Conservation (phyloP, 2,888 invertebrate genomes). For the Agonopterix subpropinquella region DNA sequence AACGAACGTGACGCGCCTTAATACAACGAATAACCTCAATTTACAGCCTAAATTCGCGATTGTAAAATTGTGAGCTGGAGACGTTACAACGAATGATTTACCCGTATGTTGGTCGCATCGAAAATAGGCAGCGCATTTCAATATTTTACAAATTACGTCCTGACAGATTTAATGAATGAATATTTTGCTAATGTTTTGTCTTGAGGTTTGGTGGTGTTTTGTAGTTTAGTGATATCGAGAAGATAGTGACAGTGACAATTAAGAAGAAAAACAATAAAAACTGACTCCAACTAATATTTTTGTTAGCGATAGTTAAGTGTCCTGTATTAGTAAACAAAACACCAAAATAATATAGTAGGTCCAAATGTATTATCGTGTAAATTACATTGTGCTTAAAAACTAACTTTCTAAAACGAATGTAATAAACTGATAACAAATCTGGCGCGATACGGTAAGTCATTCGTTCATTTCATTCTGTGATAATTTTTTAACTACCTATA, state of each 20-base stretch:
- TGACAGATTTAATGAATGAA: constrained; percentile 4
- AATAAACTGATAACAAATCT: too few species aligned
- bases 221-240: neutral
- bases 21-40: constrained; percentile 71
- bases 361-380: too few species aligned
- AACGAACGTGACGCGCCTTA: constrained; percentile 62
- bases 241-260: neutral
- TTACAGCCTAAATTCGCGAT: constrained; percentile 33
- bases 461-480: too few species aligned
- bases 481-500: too few species aligned
- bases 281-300: neutral
- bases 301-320: too few species aligned
- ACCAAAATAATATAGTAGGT: neutral
- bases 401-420: too few species aligned
- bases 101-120: constrained; percentile 18
- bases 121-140: constrained; percentile 13
- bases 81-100: constrained; percentile 54
- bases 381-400: too few species aligned
- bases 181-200: constrained; percentile 1
- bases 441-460: too few species aligned
- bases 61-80: constrained; percentile 25
- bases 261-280: neutral
- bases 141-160: constrained; percentile 10
- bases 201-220: neutral
- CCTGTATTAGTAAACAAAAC: constrained; percentile 8